Percentiles rank a stretch among this genome's conserved stretches.
These are phyloP conservation scores for Characodon lateralis DNA, from an alignment of 2,797 vertebrate species.

Conservation along the genomic window DNA sequence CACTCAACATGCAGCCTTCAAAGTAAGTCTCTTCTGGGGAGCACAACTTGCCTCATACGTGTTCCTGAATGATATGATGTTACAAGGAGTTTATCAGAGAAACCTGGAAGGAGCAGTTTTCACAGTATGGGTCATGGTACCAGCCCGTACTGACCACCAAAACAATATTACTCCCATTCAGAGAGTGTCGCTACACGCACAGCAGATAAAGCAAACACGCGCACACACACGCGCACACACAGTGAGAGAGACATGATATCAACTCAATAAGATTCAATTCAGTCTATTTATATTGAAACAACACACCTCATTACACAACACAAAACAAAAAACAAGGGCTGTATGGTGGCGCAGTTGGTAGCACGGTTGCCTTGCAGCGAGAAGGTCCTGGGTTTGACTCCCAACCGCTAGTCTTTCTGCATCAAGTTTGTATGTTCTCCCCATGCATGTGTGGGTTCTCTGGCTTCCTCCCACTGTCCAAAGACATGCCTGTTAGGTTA, in stretches of 20 bases:
- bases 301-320: too few relatives aligned
- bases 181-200: neutral
- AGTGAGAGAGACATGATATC: neutral
- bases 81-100: neutral
- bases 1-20: slow-evolving; percentile 19
- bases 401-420: too few relatives aligned
- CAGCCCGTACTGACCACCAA: neutral
- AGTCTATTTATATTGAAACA: neutral
- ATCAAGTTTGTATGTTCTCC: too few relatives aligned
- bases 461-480: too few relatives aligned
- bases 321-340: too few relatives aligned
- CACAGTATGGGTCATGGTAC: neutral
- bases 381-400: too few relatives aligned
- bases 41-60: neutral
- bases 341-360: too few relatives aligned
- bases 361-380: too few relatives aligned
- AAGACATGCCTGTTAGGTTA: too few relatives aligned
- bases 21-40: neutral
- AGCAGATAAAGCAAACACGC: neutral
- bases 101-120: neutral
- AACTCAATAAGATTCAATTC: neutral
- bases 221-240: neutral
- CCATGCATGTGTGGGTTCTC: too few relatives aligned
- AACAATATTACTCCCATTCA: neutral
- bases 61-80: neutral